Evolutionary conservation across 35 echinoderm and acorn worm genomes (phyloP).

Genomic region (Ptychodera flava): DNA sequence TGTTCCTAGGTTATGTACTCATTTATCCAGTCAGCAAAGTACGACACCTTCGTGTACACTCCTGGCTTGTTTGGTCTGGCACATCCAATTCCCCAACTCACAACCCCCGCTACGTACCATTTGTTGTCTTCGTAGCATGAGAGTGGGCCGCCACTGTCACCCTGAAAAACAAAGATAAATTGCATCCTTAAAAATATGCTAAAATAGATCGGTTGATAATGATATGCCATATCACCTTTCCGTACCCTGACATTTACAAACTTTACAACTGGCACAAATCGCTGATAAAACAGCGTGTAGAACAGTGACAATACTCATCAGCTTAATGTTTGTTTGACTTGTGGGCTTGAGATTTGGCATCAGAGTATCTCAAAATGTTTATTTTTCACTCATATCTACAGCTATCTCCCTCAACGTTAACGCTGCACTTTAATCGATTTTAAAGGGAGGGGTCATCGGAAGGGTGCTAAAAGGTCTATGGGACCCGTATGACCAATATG

Average conservation of each 20-base stretch:
- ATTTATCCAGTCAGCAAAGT: conserved; percentile 68
- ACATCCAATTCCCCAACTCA: conserved; percentile 92
- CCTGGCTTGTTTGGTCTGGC: conserved; percentile 78
- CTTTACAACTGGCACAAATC: conserved; percentile 5
- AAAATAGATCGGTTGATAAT: no score
- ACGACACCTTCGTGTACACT: conserved; percentile 54
- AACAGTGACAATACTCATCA: not conserved
- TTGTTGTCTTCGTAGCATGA: conserved; percentile 33
- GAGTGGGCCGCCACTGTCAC: conserved; percentile 86
- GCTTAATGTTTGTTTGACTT: not conserved
- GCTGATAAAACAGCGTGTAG: conserved; percentile 26
- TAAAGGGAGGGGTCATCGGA: no score
- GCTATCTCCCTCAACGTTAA: no score
- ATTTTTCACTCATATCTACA: no score
- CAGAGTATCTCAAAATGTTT: no score
- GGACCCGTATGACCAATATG: no score
- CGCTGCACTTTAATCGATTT: no score
- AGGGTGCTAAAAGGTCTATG: no score
- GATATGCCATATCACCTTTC: no score
- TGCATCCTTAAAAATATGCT: no score
- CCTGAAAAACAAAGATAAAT: conserved; percentile 31
- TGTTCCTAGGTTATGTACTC: not conserved
- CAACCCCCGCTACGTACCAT: conserved; percentile 71
- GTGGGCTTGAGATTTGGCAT: no score
- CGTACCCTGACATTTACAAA: conserved; percentile 17